Percentiles rank a stretch among this genome's conserved stretches.
These are phyloP conservation scores for Glomeris marginata DNA, from an alignment of 2,888 invertebrate genomes.

Conservation along the genomic window DNA sequence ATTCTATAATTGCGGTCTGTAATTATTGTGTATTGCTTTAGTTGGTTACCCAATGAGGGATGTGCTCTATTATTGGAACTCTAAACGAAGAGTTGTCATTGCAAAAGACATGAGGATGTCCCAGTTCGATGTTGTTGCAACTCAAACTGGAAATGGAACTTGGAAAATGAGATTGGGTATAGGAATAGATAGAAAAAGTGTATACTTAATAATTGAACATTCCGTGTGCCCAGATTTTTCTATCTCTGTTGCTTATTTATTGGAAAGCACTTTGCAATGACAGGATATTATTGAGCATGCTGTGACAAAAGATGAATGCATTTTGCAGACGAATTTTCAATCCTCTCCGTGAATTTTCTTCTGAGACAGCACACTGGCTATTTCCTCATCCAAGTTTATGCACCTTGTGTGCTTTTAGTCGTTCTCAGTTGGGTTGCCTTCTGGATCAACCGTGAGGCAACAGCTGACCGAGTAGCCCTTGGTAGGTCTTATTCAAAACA, in stretches of 20 bases:
- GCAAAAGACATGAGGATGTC: constrained; percentile 69
- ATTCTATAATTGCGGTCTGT: background rate
- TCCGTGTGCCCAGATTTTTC: no score
- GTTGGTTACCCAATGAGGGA: constrained; percentile 59
- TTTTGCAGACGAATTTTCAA: constrained; percentile 19
- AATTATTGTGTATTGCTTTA: constrained; percentile 25
- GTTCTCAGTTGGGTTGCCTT: constrained; percentile 56
- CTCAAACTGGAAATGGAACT: constrained; percentile 55
- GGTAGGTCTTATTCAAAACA: constrained; percentile 34
- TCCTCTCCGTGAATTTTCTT: constrained; percentile 28
- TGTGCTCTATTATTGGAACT: constrained; percentile 58
- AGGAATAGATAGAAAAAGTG: background rate
- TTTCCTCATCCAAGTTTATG: constrained; percentile 37
- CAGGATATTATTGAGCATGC: background rate
- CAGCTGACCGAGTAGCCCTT: constrained; percentile 62
- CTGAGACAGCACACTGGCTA: constrained; percentile 33
- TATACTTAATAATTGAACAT: no score
- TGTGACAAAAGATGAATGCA: background rate
- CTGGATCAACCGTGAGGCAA: constrained; percentile 71
- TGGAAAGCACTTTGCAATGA: background rate
- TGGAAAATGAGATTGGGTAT: constrained; percentile 26
- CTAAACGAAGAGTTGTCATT: constrained; percentile 52
- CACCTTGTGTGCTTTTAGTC: constrained; percentile 34
- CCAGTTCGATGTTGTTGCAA: constrained; percentile 64
- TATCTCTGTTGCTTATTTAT: background rate